Evolutionary conservation across 2,113 vertebrate species (phyloP).

Genomic region (Psettodes erumei): DNA sequence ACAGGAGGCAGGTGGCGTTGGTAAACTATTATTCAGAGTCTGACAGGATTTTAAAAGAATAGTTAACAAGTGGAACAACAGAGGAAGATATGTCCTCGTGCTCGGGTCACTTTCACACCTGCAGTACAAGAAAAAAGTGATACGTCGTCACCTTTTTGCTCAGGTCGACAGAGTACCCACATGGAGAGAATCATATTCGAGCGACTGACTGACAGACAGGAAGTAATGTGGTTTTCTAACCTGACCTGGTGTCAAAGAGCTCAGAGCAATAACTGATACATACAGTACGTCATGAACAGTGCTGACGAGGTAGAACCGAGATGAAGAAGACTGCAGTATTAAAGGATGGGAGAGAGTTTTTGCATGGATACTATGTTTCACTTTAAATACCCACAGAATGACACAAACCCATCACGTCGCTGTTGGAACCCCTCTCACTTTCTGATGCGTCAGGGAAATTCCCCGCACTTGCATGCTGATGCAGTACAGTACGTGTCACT

Average conservation of each 20-base stretch:
- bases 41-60: not conserved
- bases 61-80: not conserved
- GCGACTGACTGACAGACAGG: not conserved
- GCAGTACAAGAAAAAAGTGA: not conserved
- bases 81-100: not conserved
- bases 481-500: too few species aligned
- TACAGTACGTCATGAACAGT: not conserved
- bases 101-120: not conserved
- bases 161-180: not conserved
- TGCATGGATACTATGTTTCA: too few species aligned
- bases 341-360: too few species aligned
- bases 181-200: not conserved
- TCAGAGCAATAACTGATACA: not conserved
- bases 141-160: not conserved
- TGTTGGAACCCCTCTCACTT: too few species aligned
- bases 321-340: not conserved
- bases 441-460: too few species aligned
- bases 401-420: too few species aligned
- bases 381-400: too few species aligned
- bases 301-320: not conserved
- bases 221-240: not conserved
- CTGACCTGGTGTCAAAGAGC: not conserved
- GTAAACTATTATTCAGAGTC: not conserved
- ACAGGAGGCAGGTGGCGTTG: not conserved
- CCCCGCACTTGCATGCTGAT: too few species aligned